Percentiles rank a stretch among this genome's conserved stretches.
These are phyloP conservation scores for Sphyrna mokarran DNA, from an alignment of 2,113 vertebrate species.

Conservation along the genomic window DNA sequence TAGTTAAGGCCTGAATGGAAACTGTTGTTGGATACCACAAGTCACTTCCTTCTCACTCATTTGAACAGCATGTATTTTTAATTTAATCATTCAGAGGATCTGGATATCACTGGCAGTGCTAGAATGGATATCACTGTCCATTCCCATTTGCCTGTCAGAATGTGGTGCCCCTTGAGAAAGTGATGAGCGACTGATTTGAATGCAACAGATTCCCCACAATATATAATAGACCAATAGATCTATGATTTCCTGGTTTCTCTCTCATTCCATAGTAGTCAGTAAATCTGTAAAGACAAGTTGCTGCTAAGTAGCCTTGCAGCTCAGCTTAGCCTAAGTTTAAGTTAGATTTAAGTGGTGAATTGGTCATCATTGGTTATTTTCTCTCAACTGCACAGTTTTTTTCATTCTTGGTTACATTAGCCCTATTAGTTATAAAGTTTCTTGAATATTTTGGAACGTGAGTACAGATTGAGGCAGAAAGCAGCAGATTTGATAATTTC, in stretches of 20 bases:
- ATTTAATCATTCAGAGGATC: neutral
- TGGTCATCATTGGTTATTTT: neutral
- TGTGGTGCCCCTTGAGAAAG: neutral
- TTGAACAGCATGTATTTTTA: neutral
- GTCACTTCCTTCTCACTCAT: neutral
- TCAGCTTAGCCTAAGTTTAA: neutral
- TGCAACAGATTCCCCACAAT: neutral
- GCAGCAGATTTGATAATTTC: neutral
- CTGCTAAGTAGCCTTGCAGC: neutral
- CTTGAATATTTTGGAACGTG: neutral
- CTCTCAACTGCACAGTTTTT: neutral
- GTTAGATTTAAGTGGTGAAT: neutral
- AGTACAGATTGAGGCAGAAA: neutral
- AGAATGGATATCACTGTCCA: neutral
- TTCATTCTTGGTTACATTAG: neutral
- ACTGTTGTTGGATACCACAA: neutral
- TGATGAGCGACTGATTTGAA: neutral
- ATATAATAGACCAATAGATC: neutral
- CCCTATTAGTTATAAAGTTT: neutral
- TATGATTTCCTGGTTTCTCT: neutral
- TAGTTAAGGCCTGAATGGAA: neutral
- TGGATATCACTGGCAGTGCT: neutral
- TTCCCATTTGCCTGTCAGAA: neutral
- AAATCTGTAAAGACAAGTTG: neutral
- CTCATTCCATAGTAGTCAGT: neutral